These are phyloP conservation scores for Ophraella communa DNA, from an alignment of 2,888 invertebrate genomes.

Conservation along the genomic window DNA sequence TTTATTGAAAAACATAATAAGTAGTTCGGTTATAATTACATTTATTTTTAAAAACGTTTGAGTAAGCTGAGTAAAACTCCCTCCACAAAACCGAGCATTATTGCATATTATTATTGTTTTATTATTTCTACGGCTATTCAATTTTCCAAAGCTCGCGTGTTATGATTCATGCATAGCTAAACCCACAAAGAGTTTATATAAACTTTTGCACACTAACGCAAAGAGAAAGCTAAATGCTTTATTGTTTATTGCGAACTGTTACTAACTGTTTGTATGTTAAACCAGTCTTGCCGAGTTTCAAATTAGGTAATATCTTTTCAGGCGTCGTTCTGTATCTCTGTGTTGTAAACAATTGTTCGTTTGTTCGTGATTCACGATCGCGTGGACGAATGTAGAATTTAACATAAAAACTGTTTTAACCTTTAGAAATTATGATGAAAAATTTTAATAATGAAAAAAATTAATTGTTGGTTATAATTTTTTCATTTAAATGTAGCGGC, in stretches of 20 bases:
- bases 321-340: neutral
- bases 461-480: too few species aligned
- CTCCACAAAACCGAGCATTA: neutral
- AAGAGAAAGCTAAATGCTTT: neutral
- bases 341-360: neutral
- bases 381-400: too few species aligned
- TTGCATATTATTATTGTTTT: constrained; percentile 1
- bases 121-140: neutral
- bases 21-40: too few species aligned
- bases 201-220: neutral
- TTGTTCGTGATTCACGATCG: neutral
- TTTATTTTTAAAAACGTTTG: neutral
- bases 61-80: neutral
- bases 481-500: too few species aligned
- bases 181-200: constrained; percentile 1
- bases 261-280: constrained; percentile 2
- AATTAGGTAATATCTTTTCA: neutral
- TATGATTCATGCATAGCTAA: constrained; percentile 1
- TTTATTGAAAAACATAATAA: too few species aligned
- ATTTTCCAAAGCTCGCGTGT: neutral
- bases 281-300: neutral
- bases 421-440: too few species aligned
- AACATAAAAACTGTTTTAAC: neutral
- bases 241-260: neutral
- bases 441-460: too few species aligned